Percentiles rank a stretch among this genome's conserved stretches.
Conservation (phyloP, 2,113 vertebrate genomes). For the Burhinus bistriatus region DNA sequence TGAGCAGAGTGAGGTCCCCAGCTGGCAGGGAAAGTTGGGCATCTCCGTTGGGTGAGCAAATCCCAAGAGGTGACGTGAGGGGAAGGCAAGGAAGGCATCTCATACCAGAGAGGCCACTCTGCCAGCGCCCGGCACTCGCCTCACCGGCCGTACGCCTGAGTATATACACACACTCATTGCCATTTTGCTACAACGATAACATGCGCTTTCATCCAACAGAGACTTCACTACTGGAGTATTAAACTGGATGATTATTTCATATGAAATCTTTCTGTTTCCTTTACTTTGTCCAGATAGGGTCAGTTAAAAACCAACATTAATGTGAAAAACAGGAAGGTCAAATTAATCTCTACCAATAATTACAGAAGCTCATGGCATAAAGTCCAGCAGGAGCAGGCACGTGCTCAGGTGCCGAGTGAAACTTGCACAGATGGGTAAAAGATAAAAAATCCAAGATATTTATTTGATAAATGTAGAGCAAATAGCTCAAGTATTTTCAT, state of each 20-base stretch:
- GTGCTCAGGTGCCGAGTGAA: not conserved
- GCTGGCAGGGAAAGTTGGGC: not conserved
- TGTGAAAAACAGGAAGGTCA: not conserved
- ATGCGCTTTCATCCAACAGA: not conserved
- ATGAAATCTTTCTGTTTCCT: not conserved
- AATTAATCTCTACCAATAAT: not conserved
- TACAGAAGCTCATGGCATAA: not conserved
- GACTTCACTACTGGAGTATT: not conserved
- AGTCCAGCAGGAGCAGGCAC: not conserved
- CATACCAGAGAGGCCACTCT: not conserved
- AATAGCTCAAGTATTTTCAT: not conserved
- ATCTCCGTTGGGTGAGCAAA: not conserved
- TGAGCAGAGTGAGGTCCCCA: not conserved
- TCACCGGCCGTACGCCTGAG: not conserved
- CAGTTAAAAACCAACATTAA: not conserved
- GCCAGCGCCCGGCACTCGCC: not conserved
- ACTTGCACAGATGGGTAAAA: not conserved
- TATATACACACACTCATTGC: fast-evolving
- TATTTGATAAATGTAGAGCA: not conserved
- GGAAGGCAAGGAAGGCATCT: not conserved
- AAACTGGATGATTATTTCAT: not conserved
- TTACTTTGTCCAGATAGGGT: not conserved
- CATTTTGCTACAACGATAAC: fast-evolving
- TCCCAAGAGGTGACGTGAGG: fast-evolving
- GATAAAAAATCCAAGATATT: not conserved